Conservation (phyloP, 2,113 vertebrate species). For the Oxyruncus cristatus region DNA sequence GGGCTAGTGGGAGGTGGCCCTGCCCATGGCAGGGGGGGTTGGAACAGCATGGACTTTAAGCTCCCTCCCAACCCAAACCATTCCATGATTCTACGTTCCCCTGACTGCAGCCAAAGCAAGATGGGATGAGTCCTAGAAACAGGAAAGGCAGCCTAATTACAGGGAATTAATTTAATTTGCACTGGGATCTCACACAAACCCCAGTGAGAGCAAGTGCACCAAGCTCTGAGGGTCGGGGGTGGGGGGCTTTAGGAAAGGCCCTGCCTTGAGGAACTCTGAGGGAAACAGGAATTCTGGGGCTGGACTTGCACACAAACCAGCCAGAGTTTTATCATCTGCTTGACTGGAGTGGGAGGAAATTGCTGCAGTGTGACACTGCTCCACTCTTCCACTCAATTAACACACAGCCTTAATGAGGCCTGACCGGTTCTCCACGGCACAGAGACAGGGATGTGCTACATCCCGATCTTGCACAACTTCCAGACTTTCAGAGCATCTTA, state of each 20-base stretch:
- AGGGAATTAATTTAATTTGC: fast-evolving
- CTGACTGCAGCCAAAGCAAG: not conserved
- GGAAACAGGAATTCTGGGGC: not conserved
- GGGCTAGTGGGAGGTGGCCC: not conserved
- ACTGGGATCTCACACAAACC: not conserved
- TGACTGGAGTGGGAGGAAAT: not conserved
- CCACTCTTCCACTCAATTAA: not conserved
- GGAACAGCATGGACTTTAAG: not conserved
- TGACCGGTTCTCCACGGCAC: not conserved
- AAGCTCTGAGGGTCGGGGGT: not conserved
- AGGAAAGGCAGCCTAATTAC: not conserved
- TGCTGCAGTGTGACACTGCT: not conserved
- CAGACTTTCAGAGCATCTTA: not conserved
- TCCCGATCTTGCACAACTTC: not conserved
- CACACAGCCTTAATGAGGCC: not conserved
- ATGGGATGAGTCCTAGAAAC: not conserved
- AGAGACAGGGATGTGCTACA: not conserved
- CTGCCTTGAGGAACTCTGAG: not conserved
- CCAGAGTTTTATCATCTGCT: not conserved
- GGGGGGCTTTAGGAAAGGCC: not conserved
- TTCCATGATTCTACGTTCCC: not conserved
- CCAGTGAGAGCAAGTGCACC: fast-evolving
- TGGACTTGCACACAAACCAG: not conserved
- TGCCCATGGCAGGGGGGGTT: not conserved
- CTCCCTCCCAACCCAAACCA: not conserved